Percentiles rank a stretch among this genome's conserved stretches.
Conservation (phyloP, 2,888 invertebrate genomes). For the Gnatocerus cornutus region DNA sequence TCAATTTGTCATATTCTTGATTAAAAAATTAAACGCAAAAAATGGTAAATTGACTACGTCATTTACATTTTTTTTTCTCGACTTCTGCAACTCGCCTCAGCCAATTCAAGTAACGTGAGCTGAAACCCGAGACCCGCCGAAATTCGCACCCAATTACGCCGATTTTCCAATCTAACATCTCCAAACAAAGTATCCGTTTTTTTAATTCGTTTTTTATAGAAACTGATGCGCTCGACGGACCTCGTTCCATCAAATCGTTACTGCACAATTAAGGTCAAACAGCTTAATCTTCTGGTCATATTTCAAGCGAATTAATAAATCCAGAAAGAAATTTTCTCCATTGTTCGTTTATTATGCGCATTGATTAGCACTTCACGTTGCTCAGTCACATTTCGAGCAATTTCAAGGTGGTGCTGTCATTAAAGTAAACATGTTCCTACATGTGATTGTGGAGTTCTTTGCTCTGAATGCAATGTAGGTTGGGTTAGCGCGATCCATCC, state of each 20-base stretch:
- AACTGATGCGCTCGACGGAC: conserved; percentile 13
- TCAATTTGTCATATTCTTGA: too few relatives aligned
- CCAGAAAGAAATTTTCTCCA: background rate
- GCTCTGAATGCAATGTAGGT: conserved; percentile 45
- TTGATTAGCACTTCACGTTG: conserved; percentile 35
- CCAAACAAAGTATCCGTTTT: background rate
- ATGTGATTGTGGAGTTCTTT: conserved; percentile 34
- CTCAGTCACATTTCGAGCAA: conserved; percentile 21
- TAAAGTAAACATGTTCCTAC: conserved; percentile 17
- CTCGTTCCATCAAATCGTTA: conserved; percentile 18
- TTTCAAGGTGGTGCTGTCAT: conserved; percentile 18
- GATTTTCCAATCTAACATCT: too few relatives aligned
- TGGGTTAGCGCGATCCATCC: conserved; percentile 23
- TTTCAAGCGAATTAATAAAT: conserved; percentile 21
- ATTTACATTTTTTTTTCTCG: too few relatives aligned
- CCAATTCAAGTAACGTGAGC: too few relatives aligned
- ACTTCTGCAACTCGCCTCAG: too few relatives aligned
- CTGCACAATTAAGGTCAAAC: conserved; percentile 31
- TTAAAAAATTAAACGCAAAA: too few relatives aligned
- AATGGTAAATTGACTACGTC: too few relatives aligned
- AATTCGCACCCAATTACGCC: too few relatives aligned
- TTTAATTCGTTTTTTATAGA: background rate
- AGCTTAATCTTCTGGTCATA: conserved; percentile 16
- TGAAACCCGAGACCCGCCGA: too few relatives aligned
- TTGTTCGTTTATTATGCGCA: conserved; percentile 25